These are phyloP conservation scores for Sorex araneus DNA, from an alignment of 2,113 vertebrate species.

Conservation along the genomic window DNA sequence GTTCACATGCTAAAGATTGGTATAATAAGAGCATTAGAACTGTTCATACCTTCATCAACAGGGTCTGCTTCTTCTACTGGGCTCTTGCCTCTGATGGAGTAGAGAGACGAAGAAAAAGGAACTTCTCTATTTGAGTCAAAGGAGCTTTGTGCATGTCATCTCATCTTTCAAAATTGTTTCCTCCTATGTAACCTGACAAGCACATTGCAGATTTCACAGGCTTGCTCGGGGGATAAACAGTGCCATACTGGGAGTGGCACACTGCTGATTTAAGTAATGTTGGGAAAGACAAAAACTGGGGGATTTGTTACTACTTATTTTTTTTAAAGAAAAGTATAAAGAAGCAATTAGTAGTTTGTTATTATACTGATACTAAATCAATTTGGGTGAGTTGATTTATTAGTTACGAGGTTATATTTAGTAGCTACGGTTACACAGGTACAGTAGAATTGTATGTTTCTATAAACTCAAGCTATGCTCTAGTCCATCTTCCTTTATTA, in stretches of 20 bases:
- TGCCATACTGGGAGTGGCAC: neutral
- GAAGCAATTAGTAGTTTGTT: constrained; percentile 20
- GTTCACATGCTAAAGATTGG: neutral
- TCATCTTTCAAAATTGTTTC: neutral
- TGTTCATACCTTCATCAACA: neutral
- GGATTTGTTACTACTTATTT: neutral
- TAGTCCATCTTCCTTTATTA: neutral
- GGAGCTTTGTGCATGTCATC: neutral
- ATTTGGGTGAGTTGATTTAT: constrained; percentile 39
- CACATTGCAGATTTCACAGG: neutral
- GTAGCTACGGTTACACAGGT: constrained; percentile 23
- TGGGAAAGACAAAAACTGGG: neutral
- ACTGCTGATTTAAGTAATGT: neutral
- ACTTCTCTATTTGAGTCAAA: neutral
- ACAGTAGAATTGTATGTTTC: constrained; percentile 9
- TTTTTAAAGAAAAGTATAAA: neutral
- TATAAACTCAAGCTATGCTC: constrained; percentile 1
- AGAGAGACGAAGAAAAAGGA: neutral
- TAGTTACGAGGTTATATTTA: constrained; percentile 31
- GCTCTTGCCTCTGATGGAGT: neutral
- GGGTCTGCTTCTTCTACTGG: neutral
- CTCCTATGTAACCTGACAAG: neutral
- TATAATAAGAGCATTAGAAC: neutral
- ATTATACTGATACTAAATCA: constrained; percentile 25
- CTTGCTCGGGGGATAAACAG: neutral